These are phyloP conservation scores for Chrosomus eos DNA, from an alignment of 2,797 vertebrate genomes.

Conservation along the genomic window DNA sequence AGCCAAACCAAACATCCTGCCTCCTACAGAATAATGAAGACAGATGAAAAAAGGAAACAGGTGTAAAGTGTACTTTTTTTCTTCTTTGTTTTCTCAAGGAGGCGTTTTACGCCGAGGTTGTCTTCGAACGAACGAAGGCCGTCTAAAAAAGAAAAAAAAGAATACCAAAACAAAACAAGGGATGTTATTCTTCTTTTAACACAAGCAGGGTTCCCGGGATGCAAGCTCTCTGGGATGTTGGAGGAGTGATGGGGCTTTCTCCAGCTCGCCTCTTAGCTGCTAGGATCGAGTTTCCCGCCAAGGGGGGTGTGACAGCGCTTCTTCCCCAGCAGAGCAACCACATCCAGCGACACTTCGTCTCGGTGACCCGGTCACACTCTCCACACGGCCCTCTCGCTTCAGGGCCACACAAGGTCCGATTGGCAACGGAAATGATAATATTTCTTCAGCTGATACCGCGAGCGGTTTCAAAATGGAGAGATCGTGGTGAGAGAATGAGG, in stretches of 20 bases:
- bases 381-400: conserved; percentile 9
- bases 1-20: conserved; percentile 83
- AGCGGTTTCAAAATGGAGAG: neutral
- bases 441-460: conserved; percentile 50
- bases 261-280: conserved; percentile 44
- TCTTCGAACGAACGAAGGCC: conserved; percentile 33
- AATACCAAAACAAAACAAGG: conserved; percentile 49
- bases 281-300: conserved; percentile 47
- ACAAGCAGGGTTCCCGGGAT: conserved; percentile 53
- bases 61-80: conserved; percentile 71
- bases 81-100: conserved; percentile 60
- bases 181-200: conserved; percentile 42
- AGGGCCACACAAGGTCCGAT: conserved; percentile 17
- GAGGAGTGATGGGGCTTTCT: conserved; percentile 15
- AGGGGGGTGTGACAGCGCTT: conserved; percentile 26
- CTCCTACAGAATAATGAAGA: conserved; percentile 73
- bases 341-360: conserved; percentile 43
- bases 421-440: conserved; percentile 49
- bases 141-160: conserved; percentile 21
- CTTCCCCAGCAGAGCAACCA: conserved; percentile 30
- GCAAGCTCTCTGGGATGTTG: conserved; percentile 43
- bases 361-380: conserved; percentile 35
- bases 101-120: conserved; percentile 54
- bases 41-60: conserved; percentile 77
- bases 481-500: conserved; percentile 34